Evolutionary conservation across 2,113 vertebrate genomes (phyloP).

Genomic region (Centrocercus urophasianus): DNA sequence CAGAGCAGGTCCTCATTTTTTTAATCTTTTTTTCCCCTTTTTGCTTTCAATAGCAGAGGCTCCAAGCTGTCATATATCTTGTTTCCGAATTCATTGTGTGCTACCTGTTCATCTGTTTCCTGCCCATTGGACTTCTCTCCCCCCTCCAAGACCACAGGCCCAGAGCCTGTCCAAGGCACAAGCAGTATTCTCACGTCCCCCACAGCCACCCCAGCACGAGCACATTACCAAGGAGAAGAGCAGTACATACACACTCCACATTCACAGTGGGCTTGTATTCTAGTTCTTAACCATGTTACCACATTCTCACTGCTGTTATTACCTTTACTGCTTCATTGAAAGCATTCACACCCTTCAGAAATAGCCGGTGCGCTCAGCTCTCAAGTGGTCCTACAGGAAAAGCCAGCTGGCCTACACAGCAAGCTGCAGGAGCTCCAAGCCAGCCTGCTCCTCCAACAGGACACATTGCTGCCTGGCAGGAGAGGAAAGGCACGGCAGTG

Average conservation of each 20-base stretch:
- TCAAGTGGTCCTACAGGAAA: neutral
- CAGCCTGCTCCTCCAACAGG: neutral
- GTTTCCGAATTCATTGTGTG: neutral
- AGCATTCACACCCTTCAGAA: neutral
- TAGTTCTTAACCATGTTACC: neutral
- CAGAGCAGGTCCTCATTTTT: neutral
- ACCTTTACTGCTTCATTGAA: neutral
- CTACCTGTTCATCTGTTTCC: neutral
- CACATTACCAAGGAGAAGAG: neutral
- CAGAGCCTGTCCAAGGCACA: neutral
- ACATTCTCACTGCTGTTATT: neutral
- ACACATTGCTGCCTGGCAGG: neutral
- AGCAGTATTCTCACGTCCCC: rapidly evolving
- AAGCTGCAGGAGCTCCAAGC: neutral
- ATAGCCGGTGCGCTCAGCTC: neutral
- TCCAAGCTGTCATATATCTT: neutral
- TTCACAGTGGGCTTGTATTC: neutral
- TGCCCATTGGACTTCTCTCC: neutral
- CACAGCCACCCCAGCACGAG: neutral
- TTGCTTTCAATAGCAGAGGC: neutral
- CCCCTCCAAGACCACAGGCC: neutral
- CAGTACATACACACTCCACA: no score
- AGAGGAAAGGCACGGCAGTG: neutral
- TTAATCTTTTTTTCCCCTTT: neutral
- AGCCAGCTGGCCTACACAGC: neutral